phyloP scores from a whole-genome alignment of 2,113 vertebrate species.

The Heterotis niloticus region DNA sequence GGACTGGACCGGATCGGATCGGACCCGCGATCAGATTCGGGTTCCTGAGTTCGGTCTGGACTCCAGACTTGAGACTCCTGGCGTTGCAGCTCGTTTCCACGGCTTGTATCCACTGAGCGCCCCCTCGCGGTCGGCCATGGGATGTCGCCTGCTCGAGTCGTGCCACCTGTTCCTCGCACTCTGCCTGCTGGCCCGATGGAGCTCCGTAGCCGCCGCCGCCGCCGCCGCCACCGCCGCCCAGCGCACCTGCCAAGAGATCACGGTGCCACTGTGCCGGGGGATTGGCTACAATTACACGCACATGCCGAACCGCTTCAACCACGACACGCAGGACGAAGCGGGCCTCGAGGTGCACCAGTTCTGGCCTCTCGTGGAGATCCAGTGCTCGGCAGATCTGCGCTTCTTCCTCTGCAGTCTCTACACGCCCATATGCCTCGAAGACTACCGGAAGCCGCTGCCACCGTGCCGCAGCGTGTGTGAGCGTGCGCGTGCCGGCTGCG shows the following conservation, averaged over 20 bases:
- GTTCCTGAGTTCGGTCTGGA: too few species aligned
- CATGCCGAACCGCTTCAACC: slow-evolving; percentile 90
- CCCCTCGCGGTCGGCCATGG: slow-evolving; percentile 46
- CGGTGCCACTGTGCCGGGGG: slow-evolving; percentile 83
- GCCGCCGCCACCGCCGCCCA: slow-evolving; percentile 60
- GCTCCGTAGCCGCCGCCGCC: background rate
- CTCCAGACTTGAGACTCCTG: too few species aligned
- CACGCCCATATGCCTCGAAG: slow-evolving; percentile 89
- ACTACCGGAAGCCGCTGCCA: slow-evolving; percentile 91
- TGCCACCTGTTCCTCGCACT: slow-evolving; percentile 53
- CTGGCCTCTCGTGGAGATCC: slow-evolving; percentile 86
- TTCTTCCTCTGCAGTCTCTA: slow-evolving; percentile 97
- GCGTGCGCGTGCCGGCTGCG: slow-evolving; percentile 85
- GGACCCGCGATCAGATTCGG: too few species aligned
- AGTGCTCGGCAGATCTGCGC: slow-evolving; percentile 82
- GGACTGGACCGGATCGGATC: background rate
- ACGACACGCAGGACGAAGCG: slow-evolving; percentile 86
- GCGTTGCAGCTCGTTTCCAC: too few species aligned
- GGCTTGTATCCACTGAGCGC: background rate
- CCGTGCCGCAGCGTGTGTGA: slow-evolving; percentile 88
- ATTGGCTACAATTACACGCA: slow-evolving; percentile 87
- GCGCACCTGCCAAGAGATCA: slow-evolving; percentile 85
- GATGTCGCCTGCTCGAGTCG: slow-evolving; percentile 69
- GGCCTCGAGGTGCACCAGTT: slow-evolving; percentile 89
- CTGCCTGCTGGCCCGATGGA: slow-evolving; percentile 28